Evolutionary conservation across 2,797 vertebrate genomes (phyloP).

Genomic region (Poeciliopsis paucimaculata): DNA sequence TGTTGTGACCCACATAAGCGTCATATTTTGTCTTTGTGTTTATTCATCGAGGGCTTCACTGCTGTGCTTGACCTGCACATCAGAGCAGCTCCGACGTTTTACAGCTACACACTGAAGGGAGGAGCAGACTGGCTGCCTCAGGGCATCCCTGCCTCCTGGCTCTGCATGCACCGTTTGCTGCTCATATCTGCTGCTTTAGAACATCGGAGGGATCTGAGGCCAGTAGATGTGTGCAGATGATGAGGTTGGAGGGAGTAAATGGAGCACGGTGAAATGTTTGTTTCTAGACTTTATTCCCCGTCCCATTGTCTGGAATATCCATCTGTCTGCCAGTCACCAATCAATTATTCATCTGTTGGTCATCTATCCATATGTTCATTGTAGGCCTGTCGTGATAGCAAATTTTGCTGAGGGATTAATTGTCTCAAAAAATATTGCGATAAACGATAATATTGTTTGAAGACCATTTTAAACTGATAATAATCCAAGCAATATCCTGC

Average conservation of each 20-base stretch:
- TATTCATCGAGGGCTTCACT: conserved; percentile 36
- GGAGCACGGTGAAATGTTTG: neutral
- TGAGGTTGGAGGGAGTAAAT: neutral
- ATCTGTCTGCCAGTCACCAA: neutral
- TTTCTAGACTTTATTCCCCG: neutral
- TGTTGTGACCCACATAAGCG: conserved; percentile 17
- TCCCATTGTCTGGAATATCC: neutral
- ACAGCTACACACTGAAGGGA: conserved; percentile 4
- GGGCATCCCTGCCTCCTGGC: conserved; percentile 46
- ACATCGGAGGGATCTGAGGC: conserved; percentile 8
- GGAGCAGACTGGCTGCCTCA: conserved; percentile 41
- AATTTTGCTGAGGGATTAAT: no score
- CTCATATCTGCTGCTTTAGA: conserved; percentile 32
- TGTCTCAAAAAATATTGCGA: no score
- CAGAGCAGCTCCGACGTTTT: conserved; percentile 30
- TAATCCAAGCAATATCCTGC: no score
- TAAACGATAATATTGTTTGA: no score
- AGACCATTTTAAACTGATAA: no score
- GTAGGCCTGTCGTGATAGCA: no score
- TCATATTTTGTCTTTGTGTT: conserved; percentile 17
- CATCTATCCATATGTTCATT: neutral
- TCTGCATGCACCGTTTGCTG: conserved; percentile 56
- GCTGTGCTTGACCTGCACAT: conserved; percentile 58
- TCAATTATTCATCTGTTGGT: neutral
- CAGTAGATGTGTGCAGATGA: neutral